Percentiles rank a stretch among this genome's conserved stretches.
Conservation (phyloP, 2,888 invertebrate species). For the Lasioglossum pauxillum region DNA sequence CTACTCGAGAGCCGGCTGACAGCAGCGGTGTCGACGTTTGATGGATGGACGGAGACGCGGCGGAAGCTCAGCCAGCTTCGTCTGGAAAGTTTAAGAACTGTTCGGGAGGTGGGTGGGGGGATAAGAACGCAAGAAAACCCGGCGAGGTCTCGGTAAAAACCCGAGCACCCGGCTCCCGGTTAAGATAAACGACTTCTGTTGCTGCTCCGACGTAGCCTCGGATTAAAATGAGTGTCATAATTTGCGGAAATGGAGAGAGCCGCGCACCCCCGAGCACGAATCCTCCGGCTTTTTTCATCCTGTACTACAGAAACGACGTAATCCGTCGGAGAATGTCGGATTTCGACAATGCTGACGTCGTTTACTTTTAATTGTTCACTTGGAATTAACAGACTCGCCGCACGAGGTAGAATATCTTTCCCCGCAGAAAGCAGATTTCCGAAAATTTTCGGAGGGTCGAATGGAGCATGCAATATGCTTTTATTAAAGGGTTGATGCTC, state of each 20-base stretch:
- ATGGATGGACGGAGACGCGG: constrained; percentile 38
- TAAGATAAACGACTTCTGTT: constrained; percentile 5
- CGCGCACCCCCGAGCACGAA: background rate
- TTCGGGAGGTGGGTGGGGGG: background rate
- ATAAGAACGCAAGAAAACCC: constrained; percentile 13
- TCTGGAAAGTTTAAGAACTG: constrained; percentile 40
- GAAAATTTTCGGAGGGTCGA: background rate
- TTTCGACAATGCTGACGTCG: background rate
- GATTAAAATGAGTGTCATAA: background rate
- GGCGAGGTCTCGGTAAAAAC: background rate
- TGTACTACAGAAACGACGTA: background rate
- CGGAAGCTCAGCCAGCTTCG: constrained; percentile 11
- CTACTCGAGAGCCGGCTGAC: constrained; percentile 10
- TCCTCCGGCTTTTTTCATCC: background rate
- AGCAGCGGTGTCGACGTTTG: constrained; percentile 29
- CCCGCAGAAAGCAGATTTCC: background rate
- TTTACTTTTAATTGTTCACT: background rate
- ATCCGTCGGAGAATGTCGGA: too few species aligned
- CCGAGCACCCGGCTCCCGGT: background rate
- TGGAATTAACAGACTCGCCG: background rate
- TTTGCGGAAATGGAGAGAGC: background rate
- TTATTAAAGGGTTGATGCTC: background rate
- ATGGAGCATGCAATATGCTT: background rate
- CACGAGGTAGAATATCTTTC: background rate
- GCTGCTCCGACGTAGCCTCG: background rate